These are phyloP conservation scores for rabbit (Oryctolagus cuniculus) DNA, from an alignment of 2,113 vertebrate species.

Conservation along the genomic window mOryCun1.1 NC_091434.1:48183001-48183500, in stretches of 20 bases:
- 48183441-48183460: conserved; percentile 68
- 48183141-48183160: conserved; percentile 30
- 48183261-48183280: not conserved
- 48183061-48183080: not conserved
- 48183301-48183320: not conserved
- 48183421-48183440: conserved; percentile 42
- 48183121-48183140: not conserved
- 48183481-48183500: conserved; percentile 75
- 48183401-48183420: conserved; percentile 72
- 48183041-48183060: conserved; percentile 48
- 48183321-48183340: conserved; percentile 55
- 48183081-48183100: not conserved
- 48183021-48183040: conserved; percentile 69
- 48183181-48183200: not conserved
- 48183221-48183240: not conserved
- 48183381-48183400: conserved; percentile 76
- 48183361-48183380: conserved; percentile 55
- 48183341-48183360: conserved; percentile 36
- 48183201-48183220: not conserved
- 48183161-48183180: not conserved
- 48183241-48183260: not conserved
- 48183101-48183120: not conserved
- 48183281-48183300: not conserved
- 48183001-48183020: conserved; percentile 63
- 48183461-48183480: conserved; percentile 57